phyloP scores from a whole-genome alignment of 2,888 invertebrate genomes.

The Drosophila pseudotakahashii region DNA sequence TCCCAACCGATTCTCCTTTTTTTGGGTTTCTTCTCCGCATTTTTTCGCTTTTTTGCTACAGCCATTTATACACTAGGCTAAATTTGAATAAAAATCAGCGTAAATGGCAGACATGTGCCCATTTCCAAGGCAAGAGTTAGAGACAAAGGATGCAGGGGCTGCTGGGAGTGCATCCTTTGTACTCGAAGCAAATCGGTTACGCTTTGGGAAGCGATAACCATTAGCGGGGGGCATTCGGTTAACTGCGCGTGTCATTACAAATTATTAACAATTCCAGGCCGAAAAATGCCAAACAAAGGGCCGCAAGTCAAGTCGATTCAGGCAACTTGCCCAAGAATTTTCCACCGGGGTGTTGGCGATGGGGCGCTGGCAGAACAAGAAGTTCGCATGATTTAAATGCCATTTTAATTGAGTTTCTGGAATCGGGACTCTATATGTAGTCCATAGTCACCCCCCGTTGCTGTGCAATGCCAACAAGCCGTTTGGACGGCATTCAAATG shows the following conservation, averaged over 20 bases:
- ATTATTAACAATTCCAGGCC: conserved; percentile 69
- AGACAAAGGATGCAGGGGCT: conserved; percentile 34
- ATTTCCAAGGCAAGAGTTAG: conserved; percentile 36
- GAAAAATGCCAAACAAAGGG: conserved; percentile 49
- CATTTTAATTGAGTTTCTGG: conserved; percentile 72
- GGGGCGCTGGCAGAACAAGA: conserved; percentile 54
- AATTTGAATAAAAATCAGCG: conserved; percentile 76
- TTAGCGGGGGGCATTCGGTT: conserved; percentile 31
- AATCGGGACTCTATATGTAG: background rate
- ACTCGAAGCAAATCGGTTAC: conserved; percentile 42
- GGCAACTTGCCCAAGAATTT: conserved; percentile 62
- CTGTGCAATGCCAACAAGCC: conserved; percentile 72
- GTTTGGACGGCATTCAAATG: conserved; percentile 69
- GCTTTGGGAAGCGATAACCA: conserved; percentile 27
- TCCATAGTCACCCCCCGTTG: conserved; percentile 53
- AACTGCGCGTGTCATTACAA: conserved; percentile 57
- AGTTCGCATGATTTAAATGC: conserved; percentile 76
- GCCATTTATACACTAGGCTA: conserved; percentile 53
- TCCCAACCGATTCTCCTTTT: background rate
- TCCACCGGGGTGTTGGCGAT: conserved; percentile 52
- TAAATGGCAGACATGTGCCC: conserved; percentile 72
- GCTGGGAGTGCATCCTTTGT: conserved; percentile 42
- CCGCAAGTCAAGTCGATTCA: conserved; percentile 4
- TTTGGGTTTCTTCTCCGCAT: conserved; percentile 5
- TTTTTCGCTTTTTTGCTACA: conserved; percentile 52